Conservation (phyloP, 1,140 invertebrate species). For the Lethrus apterus region DNA sequence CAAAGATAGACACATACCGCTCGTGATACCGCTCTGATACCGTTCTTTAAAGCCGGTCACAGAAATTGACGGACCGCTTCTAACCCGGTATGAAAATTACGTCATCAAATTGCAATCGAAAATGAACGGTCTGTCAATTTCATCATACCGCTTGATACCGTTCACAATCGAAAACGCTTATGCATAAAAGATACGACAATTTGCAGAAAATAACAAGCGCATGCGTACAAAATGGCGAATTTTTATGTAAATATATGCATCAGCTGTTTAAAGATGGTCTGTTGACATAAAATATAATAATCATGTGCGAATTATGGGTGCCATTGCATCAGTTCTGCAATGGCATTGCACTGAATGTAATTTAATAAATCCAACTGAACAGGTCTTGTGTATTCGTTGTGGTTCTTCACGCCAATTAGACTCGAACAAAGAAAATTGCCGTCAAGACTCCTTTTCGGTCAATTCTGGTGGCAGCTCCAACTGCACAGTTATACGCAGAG, state of each 20-base stretch:
- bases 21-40: too few species aligned
- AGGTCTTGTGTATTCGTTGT: slow-evolving; percentile 71
- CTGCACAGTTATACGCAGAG: slow-evolving; percentile 31
- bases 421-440: slow-evolving; percentile 25
- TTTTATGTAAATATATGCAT: slow-evolving; percentile 14
- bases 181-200: too few species aligned
- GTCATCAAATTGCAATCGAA: too few species aligned
- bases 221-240: slow-evolving; percentile 17
- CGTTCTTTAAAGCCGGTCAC: too few species aligned
- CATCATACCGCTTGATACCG: too few species aligned
- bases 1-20: too few species aligned
- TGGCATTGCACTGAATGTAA: slow-evolving; percentile 81
- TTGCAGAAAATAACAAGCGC: not conserved
- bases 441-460: slow-evolving; percentile 7
- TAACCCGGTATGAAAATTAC: too few species aligned
- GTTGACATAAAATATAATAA: slow-evolving; percentile 9
- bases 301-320: slow-evolving; percentile 59
- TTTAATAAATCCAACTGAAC: slow-evolving; percentile 78
- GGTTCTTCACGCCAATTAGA: slow-evolving; percentile 42
- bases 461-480: slow-evolving; percentile 23
- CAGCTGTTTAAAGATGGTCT: slow-evolving; percentile 15
- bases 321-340: slow-evolving; percentile 81
- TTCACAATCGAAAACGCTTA: too few species aligned
- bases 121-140: too few species aligned
- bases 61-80: too few species aligned